A percentile compares a stretch with the other conserved stretches of the same genome.
Evolutionary conservation across 2,888 invertebrate genomes (phyloP).

Genomic region (Caradrina clavipalpis): DNA sequence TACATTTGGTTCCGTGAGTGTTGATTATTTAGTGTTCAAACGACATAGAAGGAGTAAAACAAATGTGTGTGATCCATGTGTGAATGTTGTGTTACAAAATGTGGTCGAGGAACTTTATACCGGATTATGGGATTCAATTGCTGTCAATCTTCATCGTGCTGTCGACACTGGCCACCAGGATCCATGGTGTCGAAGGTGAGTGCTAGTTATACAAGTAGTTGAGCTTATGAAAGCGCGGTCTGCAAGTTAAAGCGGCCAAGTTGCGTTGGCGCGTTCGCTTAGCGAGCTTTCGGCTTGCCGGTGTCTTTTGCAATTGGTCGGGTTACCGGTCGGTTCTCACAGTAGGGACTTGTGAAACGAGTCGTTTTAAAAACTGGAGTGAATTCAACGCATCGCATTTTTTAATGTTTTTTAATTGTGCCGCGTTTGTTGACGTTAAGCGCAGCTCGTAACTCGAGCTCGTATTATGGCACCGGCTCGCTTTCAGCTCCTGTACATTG

Average conservation of each 20-base stretch:
- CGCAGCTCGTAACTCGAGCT: conserved; percentile 69
- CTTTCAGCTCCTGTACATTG: conserved; percentile 52
- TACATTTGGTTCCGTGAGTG: conserved; percentile 91
- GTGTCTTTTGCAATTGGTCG: conserved; percentile 76
- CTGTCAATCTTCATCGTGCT: conserved; percentile 85
- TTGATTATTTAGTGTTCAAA: conserved; percentile 84
- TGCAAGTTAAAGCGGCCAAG: conserved; percentile 77
- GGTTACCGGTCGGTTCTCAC: conserved; percentile 87
- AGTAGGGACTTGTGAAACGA: conserved; percentile 88
- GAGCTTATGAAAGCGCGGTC: conserved; percentile 89
- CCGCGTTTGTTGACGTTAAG: conserved; percentile 79
- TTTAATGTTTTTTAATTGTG: conserved; percentile 87
- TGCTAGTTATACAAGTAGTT: conserved; percentile 76
- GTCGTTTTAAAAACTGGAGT: conserved; percentile 90
- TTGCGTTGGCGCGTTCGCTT: conserved; percentile 72
- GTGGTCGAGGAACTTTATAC: conserved; percentile 93
- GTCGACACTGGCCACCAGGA: conserved; percentile 85
- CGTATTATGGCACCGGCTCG: conserved; percentile 73
- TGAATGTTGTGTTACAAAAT: conserved; percentile 92
- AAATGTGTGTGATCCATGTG: conserved; percentile 91
- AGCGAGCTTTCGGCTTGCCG: conserved; percentile 76
- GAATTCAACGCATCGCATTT: conserved; percentile 87
- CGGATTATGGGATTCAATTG: conserved; percentile 93
- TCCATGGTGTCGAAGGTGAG: conserved; percentile 91
- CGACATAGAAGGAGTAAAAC: conserved; percentile 88